Conservation (phyloP, 2,113 vertebrate genomes). For the Thamnophis sirtalis region DNA sequence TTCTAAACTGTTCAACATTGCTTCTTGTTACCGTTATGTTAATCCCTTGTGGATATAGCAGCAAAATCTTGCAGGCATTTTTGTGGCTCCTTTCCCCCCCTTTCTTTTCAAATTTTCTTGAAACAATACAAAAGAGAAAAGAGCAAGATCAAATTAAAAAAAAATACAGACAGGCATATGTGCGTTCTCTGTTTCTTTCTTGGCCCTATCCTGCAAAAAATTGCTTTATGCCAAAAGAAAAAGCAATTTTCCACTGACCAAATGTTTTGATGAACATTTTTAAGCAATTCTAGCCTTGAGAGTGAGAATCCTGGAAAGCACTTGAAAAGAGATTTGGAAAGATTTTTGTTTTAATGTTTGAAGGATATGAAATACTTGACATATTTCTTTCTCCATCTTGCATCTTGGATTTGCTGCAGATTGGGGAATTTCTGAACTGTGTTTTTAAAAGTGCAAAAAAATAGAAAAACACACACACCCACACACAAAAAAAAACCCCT, state of each 20-base stretch:
- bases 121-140: not conserved
- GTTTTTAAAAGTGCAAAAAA: constrained; percentile 12
- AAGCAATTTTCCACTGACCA: constrained; percentile 17
- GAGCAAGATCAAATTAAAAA: not conserved
- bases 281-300: constrained; percentile 11
- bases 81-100: not conserved
- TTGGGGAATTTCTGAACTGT: constrained; percentile 12
- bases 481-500: not conserved
- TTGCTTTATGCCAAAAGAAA: constrained; percentile 8
- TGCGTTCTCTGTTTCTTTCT: not conserved
- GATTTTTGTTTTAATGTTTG: constrained; percentile 3
- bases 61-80: not conserved
- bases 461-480: not conserved
- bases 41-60: not conserved
- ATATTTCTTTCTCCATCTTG: constrained; percentile 17
- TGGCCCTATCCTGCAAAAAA: not conserved
- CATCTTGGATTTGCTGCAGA: constrained; percentile 32
- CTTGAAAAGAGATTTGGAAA: constrained; percentile 24
- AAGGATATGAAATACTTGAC: constrained; percentile 29
- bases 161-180: not conserved
- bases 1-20: not conserved
- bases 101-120: not conserved
- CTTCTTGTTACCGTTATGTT: not conserved
- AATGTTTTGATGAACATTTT: constrained; percentile 25
- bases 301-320: constrained; percentile 11